These are phyloP conservation scores for Allygus modestus DNA, from an alignment of 2,888 invertebrate species.

Conservation along the genomic window DNA sequence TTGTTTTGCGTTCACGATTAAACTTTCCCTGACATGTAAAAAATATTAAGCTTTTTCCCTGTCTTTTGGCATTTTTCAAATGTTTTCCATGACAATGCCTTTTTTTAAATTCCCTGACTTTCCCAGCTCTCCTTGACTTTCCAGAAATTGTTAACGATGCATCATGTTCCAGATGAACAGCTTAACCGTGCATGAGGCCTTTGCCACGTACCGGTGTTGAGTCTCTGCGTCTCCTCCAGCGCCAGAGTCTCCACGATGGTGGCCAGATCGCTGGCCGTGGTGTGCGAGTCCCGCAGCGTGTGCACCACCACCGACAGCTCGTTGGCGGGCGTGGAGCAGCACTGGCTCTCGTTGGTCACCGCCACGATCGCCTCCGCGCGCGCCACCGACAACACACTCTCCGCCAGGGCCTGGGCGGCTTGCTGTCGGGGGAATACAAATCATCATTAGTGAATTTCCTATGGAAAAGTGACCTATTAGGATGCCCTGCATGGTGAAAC, in stretches of 20 bases:
- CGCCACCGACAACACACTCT: constrained; percentile 86
- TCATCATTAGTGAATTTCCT: background rate
- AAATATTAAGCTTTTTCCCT: too few species aligned
- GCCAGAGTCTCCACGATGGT: constrained; percentile 92
- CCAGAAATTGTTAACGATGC: too few species aligned
- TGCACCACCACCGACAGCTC: constrained; percentile 79
- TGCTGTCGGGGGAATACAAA: constrained; percentile 75
- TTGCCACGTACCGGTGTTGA: constrained; percentile 62
- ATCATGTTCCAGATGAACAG: too few species aligned
- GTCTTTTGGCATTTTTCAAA: too few species aligned
- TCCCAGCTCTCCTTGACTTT: too few species aligned
- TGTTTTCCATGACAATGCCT: too few species aligned
- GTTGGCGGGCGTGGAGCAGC: constrained; percentile 73
- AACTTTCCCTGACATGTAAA: too few species aligned
- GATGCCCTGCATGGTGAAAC: too few species aligned
- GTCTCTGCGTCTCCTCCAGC: constrained; percentile 73
- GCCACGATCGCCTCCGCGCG: constrained; percentile 84
- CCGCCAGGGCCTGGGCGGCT: constrained; percentile 93
- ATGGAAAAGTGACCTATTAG: too few species aligned
- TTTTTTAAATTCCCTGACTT: too few species aligned
- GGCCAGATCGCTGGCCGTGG: constrained; percentile 83
- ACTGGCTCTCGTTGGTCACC: constrained; percentile 72
- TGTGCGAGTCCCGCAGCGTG: constrained; percentile 80
- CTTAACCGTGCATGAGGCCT: too few species aligned
- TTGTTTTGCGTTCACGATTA: too few species aligned